Percentiles rank a stretch among this genome's conserved stretches.
phyloP scores from a whole-genome alignment of 2,113 vertebrate genomes.

The Tetraodon nigroviridis region DNA sequence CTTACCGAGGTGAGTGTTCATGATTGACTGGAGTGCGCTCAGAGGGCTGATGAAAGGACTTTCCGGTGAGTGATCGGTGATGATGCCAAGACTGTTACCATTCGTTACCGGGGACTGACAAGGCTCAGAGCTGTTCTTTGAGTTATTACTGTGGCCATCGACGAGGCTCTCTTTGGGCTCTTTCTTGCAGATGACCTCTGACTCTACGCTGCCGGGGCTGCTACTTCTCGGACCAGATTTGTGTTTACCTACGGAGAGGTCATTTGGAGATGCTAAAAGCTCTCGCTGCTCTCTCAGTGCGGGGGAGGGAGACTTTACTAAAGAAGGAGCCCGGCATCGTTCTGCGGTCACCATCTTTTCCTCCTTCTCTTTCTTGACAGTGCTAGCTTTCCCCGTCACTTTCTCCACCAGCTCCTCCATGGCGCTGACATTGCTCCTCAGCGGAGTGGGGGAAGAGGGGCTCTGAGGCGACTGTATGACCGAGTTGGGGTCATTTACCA shows the following conservation, averaged over 20 bases:
- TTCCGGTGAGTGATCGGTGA: slow-evolving; percentile 95
- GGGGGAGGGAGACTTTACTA: slow-evolving; percentile 80
- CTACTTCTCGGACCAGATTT: slow-evolving; percentile 72
- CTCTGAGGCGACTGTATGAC: slow-evolving; percentile 85
- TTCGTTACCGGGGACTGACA: slow-evolving; percentile 89
- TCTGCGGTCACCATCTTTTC: slow-evolving; percentile 77
- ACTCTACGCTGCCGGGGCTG: slow-evolving; percentile 69
- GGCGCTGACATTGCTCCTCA: slow-evolving; percentile 94
- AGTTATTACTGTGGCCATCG: slow-evolving; percentile 73
- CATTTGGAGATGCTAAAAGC: slow-evolving; percentile 78
- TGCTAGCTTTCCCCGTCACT: slow-evolving; percentile 90
- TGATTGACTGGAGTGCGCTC: slow-evolving; percentile 97
- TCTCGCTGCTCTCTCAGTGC: slow-evolving; percentile 86
- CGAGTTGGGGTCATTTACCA: slow-evolving; percentile 80
- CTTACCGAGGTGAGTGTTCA: slow-evolving; percentile 98
- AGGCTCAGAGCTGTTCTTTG: slow-evolving; percentile 81
- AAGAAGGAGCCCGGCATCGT: slow-evolving; percentile 61
- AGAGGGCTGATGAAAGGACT: slow-evolving; percentile 94
- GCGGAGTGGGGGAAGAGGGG: slow-evolving; percentile 85
- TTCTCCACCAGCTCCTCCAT: slow-evolving; percentile 99
- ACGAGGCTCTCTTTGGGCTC: slow-evolving; percentile 80
- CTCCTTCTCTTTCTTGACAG: slow-evolving; percentile 81
- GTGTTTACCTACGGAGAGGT: slow-evolving; percentile 66
- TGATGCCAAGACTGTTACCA: slow-evolving; percentile 90
- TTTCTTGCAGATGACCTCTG: slow-evolving; percentile 80